Conservation (phyloP, 2,113 vertebrate species). For the Eidolon helvum region DNA sequence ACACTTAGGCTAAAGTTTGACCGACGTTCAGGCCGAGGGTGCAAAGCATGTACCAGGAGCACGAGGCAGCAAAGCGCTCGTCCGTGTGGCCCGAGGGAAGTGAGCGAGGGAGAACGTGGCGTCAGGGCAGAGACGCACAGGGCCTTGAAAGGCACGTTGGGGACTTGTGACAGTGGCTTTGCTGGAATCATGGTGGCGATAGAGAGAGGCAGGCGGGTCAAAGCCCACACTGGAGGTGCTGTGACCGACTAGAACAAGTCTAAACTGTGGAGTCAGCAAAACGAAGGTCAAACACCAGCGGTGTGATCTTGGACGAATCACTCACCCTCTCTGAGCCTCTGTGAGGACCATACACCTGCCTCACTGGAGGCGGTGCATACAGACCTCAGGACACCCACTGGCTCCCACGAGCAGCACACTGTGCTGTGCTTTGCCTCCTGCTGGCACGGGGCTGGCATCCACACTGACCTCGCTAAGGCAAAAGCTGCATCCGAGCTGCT, state of each 20-base stretch:
- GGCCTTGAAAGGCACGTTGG: neutral
- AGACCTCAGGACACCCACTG: accelerated
- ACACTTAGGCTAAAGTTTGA: neutral
- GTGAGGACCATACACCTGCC: accelerated
- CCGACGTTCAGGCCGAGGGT: neutral
- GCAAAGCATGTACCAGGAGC: neutral
- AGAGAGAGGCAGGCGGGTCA: neutral
- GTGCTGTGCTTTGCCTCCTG: neutral
- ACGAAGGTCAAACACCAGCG: accelerated
- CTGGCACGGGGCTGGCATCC: accelerated
- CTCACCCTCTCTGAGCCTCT: neutral
- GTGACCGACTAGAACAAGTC: accelerated
- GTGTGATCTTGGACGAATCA: neutral
- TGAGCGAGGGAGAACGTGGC: accelerated
- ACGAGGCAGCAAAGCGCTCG: neutral
- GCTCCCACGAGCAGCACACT: accelerated
- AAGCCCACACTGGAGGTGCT: accelerated
- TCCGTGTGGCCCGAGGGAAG: neutral
- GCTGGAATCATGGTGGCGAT: neutral
- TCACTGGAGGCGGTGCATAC: accelerated
- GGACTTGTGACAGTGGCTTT: neutral
- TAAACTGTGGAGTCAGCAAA: neutral
- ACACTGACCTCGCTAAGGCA: neutral
- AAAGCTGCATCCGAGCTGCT: neutral
- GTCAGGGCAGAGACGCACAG: neutral